Percentiles rank a stretch among this genome's conserved stretches.
These are phyloP conservation scores for Sebastes hubbsi DNA, from an alignment of 2,797 vertebrate genomes.

Conservation along the genomic window DNA sequence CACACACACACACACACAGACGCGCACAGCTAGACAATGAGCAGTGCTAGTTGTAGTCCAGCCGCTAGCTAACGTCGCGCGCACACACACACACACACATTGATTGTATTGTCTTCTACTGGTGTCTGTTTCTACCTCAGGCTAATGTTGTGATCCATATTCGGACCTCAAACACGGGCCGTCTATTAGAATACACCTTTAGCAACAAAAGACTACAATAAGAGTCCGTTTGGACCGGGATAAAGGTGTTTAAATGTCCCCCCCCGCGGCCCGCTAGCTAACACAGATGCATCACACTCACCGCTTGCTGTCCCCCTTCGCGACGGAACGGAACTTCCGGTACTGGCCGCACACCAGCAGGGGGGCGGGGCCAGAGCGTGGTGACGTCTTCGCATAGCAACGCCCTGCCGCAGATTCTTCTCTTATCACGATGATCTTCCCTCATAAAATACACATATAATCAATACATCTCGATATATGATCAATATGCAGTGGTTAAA, in stretches of 20 bases:
- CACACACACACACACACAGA: background rate
- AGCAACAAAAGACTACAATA: accelerated
- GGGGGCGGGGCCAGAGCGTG: slow-evolving; percentile 55
- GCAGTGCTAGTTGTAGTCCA: slow-evolving; percentile 21
- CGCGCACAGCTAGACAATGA: slow-evolving; percentile 16
- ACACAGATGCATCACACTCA: slow-evolving; percentile 75
- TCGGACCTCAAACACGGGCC: background rate
- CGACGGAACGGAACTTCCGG: slow-evolving; percentile 83
- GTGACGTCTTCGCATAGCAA: slow-evolving; percentile 41
- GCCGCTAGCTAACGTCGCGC: slow-evolving; percentile 48
- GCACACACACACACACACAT: slow-evolving; percentile 37
- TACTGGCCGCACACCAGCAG: slow-evolving; percentile 59
- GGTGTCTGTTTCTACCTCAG: slow-evolving; percentile 17
- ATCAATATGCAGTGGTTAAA: too few relatives aligned
- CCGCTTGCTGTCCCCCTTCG: slow-evolving; percentile 84
- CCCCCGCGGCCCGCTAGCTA: slow-evolving; percentile 56
- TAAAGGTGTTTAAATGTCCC: slow-evolving; percentile 27
- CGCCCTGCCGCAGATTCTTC: slow-evolving; percentile 10
- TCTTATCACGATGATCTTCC: background rate
- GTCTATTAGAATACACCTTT: background rate
- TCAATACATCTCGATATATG: background rate
- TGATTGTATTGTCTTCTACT: slow-evolving; percentile 67
- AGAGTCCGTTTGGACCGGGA: background rate
- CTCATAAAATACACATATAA: background rate
- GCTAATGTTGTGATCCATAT: background rate